Evolutionary conservation across 2,113 vertebrate genomes (phyloP).

Genomic region (Neofelis nebulosa): DNA sequence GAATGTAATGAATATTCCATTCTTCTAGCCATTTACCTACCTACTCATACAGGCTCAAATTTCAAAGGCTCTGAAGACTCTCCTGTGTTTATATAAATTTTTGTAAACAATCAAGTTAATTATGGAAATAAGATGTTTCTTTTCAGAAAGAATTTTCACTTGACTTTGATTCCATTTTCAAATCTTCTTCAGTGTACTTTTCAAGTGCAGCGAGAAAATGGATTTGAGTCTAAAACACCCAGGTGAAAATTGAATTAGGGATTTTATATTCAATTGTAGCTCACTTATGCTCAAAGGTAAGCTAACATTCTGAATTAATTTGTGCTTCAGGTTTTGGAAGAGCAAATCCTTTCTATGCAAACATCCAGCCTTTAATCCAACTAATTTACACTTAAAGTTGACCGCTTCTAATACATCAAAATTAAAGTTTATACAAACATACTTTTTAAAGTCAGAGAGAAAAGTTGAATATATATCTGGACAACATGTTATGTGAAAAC

Average conservation of each 20-base stretch:
- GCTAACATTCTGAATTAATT: slow-evolving; percentile 72
- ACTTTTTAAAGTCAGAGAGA: not conserved
- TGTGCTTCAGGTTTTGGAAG: slow-evolving; percentile 54
- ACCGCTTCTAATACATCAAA: not conserved
- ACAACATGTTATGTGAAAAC: not conserved
- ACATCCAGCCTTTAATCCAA: slow-evolving; percentile 50
- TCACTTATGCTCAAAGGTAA: slow-evolving; percentile 67
- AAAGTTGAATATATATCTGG: not conserved
- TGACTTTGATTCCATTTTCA: slow-evolving; percentile 62
- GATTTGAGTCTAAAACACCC: slow-evolving; percentile 58
- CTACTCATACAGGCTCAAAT: not conserved
- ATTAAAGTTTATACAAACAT: not conserved
- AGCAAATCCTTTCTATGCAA: slow-evolving; percentile 48
- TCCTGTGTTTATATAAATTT: not conserved
- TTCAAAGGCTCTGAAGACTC: slow-evolving; percentile 10
- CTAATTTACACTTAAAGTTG: slow-evolving; percentile 61
- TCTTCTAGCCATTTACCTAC: not conserved
- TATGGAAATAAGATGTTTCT: slow-evolving; percentile 56
- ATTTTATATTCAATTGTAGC: slow-evolving; percentile 66
- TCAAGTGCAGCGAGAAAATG: slow-evolving; percentile 54
- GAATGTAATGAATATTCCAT: not conserved
- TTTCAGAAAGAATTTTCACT: slow-evolving; percentile 67
- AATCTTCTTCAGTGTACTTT: slow-evolving; percentile 60
- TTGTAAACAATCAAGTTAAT: slow-evolving; percentile 63
- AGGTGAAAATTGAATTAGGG: slow-evolving; percentile 70